Evolutionary conservation across 2,797 vertebrate genomes (phyloP).

Genomic region (Phaenicophaeus curvirostris): DNA sequence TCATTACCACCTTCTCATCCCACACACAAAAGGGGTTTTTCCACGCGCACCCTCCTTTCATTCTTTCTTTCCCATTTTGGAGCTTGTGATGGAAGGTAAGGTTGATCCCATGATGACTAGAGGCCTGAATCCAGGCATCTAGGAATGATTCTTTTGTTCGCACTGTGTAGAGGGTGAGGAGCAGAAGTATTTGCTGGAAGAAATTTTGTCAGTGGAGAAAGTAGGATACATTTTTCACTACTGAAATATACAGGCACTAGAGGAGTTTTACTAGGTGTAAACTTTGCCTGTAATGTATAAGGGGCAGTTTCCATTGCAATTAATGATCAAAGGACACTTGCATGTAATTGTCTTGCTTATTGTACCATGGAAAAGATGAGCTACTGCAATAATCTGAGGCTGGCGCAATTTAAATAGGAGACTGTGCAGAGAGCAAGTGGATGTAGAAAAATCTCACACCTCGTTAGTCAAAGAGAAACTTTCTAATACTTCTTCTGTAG

Average conservation of each 20-base stretch:
- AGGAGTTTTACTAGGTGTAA: neutral
- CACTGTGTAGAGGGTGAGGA: neutral
- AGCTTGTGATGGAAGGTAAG: neutral
- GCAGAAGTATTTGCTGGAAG: neutral
- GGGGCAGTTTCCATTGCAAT: neutral
- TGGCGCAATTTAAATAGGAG: neutral
- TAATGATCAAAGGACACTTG: neutral
- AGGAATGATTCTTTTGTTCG: neutral
- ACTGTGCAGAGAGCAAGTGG: neutral
- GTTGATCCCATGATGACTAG: neutral
- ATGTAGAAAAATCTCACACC: neutral
- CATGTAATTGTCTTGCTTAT: neutral
- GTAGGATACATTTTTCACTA: neutral
- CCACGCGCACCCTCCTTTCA: neutral
- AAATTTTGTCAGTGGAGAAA: neutral
- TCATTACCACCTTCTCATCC: neutral
- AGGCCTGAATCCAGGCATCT: neutral
- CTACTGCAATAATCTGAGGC: neutral
- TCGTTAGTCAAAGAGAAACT: slow-evolving; percentile 14
- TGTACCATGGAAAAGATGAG: neutral
- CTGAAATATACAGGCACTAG: neutral
- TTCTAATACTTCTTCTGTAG: neutral
- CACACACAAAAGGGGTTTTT: neutral
- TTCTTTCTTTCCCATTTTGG: neutral
- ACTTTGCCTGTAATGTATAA: neutral